Evolutionary conservation across 2,888 invertebrate species (phyloP).

Genomic region (Drepana falcataria): DNA sequence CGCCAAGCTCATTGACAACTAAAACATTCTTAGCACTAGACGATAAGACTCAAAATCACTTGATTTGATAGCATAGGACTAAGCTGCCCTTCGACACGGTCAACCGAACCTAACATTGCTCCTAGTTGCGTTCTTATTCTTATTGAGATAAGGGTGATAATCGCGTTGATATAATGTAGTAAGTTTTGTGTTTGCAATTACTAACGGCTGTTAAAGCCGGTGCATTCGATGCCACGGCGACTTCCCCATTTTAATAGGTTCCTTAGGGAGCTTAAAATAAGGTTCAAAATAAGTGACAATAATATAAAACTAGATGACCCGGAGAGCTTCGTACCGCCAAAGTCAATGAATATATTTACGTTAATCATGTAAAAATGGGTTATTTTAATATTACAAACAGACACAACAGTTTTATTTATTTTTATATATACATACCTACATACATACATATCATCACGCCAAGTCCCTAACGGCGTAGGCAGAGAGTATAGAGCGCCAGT

Average conservation of each 20-base stretch:
- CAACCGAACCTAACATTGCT: not conserved
- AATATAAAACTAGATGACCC: no score
- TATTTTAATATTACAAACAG: no score
- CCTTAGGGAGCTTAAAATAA: not conserved
- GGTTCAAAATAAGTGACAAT: no score
- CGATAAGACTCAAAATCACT: not conserved
- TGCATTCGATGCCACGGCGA: constrained; percentile 44
- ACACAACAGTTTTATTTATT: no score
- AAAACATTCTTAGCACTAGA: constrained; percentile 3
- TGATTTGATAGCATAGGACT: not conserved
- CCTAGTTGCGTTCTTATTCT: constrained; percentile 4
- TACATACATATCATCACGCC: no score
- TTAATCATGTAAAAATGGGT: no score
- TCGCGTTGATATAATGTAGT: constrained; percentile 4
- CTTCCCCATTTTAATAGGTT: constrained; percentile 11
- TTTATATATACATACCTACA: no score
- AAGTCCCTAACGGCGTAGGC: no score
- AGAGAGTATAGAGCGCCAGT: no score
- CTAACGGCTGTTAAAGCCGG: constrained; percentile 46
- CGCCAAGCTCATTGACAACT: constrained; percentile 14
- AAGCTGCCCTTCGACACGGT: not conserved
- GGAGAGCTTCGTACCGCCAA: no score
- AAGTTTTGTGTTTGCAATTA: constrained; percentile 7
- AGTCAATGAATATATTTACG: no score
- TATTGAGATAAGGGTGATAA: constrained; percentile 9